Percentiles rank a stretch among this genome's conserved stretches.
Evolutionary conservation across 2,797 vertebrate species (phyloP).

Genomic region (Selene dorsalis): DNA sequence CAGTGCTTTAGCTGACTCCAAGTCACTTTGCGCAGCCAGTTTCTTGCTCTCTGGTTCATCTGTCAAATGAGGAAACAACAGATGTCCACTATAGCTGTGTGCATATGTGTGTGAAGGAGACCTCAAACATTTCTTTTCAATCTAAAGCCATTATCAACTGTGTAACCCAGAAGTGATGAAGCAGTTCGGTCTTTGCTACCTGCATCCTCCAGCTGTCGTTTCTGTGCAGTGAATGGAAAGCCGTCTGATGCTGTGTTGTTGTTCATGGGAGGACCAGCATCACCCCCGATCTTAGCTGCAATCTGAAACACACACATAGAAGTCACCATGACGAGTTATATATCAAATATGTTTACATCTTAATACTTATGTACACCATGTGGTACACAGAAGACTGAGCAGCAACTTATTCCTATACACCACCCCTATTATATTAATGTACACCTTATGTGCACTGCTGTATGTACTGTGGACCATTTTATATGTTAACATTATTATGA

Average conservation of each 20-base stretch:
- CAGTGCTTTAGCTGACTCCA: conserved; percentile 72
- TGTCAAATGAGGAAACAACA: conserved; percentile 55
- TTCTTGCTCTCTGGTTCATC: conserved; percentile 93
- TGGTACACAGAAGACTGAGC: not conserved
- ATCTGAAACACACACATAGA: conserved; percentile 66
- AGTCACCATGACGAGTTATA: not conserved
- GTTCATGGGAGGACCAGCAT: conserved; percentile 79
- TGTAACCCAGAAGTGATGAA: not conserved
- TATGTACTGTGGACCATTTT: not conserved
- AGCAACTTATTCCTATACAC: not conserved
- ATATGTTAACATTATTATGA: too few relatives aligned
- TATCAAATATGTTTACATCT: not conserved
- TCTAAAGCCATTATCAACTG: not conserved
- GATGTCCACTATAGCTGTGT: not conserved
- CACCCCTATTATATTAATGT: not conserved
- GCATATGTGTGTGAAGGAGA: not conserved
- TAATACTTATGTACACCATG: not conserved
- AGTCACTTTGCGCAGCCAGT: conserved; percentile 88
- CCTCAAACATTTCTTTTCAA: not conserved
- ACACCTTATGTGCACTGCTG: not conserved
- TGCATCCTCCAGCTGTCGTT: conserved; percentile 84
- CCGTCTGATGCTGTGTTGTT: conserved; percentile 81
- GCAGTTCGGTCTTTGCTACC: conserved; percentile 44
- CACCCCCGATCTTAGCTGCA: conserved; percentile 82
- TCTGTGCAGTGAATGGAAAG: conserved; percentile 88